Base-by-base conservation (phyloP, 2,113 vertebrate species). In the Periophthalmus modestus region DNA sequence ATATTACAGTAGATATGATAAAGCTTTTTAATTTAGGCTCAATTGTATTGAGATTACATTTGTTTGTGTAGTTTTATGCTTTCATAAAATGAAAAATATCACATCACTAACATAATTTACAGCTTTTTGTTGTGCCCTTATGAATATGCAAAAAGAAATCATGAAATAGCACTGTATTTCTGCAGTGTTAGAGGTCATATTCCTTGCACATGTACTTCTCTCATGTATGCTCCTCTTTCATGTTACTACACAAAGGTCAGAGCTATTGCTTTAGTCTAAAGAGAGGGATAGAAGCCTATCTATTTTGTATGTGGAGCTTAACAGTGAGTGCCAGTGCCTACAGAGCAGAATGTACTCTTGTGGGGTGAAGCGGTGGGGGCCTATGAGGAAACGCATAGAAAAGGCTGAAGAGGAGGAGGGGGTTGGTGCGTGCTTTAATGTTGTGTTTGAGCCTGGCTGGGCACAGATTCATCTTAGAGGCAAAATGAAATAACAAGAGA, bases 401-500 rank as follows among this genome's bases (percentile, higher is more conserved):
- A 63, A 81, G 43, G 59, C 62, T 59, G 63, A 0, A n/a, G 57
- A 39, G 10, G 61, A 23, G 65, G 52, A 74, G 77, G 54, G 84
- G 82, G 75, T 68, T 82, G 82, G 77, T 66, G 59, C 73, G 79
- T 78, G 79, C 82, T 89, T 91, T 89, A 90, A 89, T 87, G 85
- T 87, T 86, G 90, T 86, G 78, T 89, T 89, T 85, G 81, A 90
- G 91, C 83, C 81, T 90, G 85, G 83, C 87, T 87, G 81, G 87
- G 81, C 83, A 85, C 85, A 86, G 82, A 90, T 90, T 92, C 87
- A 89, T 91, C 90, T 88, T 78, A 76, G 78, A 82, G 73, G 89
- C 75, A 89, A 91, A 92, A 91, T 87, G 82, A 93, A 92, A 89
- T 88, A 90, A 89, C 84, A 88, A 84, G 80, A 72, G 79, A 78